These are phyloP conservation scores for Amiota minor DNA, from an alignment of 2,888 invertebrate genomes.

Conservation along the genomic window DNA sequence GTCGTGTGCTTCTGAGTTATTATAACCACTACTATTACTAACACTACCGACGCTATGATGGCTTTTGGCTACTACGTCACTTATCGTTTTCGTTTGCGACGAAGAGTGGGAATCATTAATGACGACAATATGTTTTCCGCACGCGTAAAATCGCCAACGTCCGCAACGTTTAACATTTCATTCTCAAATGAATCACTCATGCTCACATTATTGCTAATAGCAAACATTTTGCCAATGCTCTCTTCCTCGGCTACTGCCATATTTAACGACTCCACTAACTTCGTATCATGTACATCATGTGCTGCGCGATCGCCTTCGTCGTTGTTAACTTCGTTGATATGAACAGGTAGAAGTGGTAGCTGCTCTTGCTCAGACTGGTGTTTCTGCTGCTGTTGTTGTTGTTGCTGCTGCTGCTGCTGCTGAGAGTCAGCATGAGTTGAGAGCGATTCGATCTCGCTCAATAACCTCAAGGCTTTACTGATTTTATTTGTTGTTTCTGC, in stretches of 20 bases:
- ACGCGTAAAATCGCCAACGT: conserved; percentile 55
- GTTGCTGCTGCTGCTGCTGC: not conserved
- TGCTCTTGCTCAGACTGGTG: not conserved
- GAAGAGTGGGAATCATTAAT: not conserved
- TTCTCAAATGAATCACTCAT: conserved; percentile 59
- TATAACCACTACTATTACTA: conserved; percentile 37
- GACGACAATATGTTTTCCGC: conserved; percentile 37
- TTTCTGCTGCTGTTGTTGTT: not conserved
- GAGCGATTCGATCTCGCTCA: conserved; percentile 34
- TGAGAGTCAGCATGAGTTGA: conserved; percentile 12
- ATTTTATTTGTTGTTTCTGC: conserved; percentile 38
- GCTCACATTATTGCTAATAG: conserved; percentile 32
- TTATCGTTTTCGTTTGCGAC: not conserved
- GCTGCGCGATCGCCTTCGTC: conserved; percentile 57
- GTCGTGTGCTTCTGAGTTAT: not conserved
- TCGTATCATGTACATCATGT: conserved; percentile 43
- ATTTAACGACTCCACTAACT: conserved; percentile 35
- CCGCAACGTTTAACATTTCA: conserved; percentile 71
- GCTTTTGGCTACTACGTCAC: conserved; percentile 33
- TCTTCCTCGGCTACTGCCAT: conserved; percentile 34
- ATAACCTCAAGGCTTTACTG: conserved; percentile 41
- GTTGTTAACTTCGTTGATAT: conserved; percentile 21
- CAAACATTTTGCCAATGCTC: conserved; percentile 46
- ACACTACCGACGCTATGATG: conserved; percentile 44
- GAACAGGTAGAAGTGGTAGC: conserved; percentile 49